A percentile compares a stretch with the other conserved stretches of the same genome.
phyloP scores from a whole-genome alignment of 2,797 vertebrate species.

The Sarcophilus harrisii region DNA sequence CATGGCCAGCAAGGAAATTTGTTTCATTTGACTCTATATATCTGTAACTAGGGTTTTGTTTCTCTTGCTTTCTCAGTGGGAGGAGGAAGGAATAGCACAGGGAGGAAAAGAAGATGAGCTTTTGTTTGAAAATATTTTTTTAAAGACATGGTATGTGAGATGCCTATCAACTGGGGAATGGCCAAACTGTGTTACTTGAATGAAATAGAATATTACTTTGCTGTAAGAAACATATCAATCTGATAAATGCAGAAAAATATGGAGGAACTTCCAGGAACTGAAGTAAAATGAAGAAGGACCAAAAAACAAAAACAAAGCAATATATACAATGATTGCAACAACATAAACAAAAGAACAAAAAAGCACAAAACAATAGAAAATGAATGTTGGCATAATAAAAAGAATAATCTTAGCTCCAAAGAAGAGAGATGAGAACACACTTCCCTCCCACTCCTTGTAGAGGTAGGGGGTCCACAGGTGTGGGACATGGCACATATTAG shows the following conservation, averaged over 20 bases:
- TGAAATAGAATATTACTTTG: too few relatives aligned
- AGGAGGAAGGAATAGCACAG: not conserved
- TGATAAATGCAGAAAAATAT: too few relatives aligned
- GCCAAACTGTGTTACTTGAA: too few relatives aligned
- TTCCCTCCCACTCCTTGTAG: not conserved
- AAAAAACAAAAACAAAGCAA: not conserved
- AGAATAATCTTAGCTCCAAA: not conserved
- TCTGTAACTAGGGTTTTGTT: not conserved
- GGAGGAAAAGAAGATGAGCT: not conserved
- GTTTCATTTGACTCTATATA: not conserved
- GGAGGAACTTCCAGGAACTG: not conserved
- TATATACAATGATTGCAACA: not conserved
- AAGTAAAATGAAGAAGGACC: not conserved
- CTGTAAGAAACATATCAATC: too few relatives aligned
- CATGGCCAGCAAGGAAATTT: not conserved
- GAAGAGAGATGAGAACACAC: not conserved
- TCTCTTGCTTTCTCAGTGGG: not conserved
- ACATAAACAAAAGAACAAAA: not conserved
- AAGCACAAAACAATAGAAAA: not conserved
- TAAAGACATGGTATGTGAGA: not conserved
- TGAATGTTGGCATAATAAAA: not conserved
- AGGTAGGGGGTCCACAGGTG: not conserved
- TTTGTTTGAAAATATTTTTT: not conserved
- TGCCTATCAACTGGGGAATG: too few relatives aligned
- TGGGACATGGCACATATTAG: not conserved